Conservation (phyloP, 2,888 invertebrate species). For the Cheilosia scutellata region DNA sequence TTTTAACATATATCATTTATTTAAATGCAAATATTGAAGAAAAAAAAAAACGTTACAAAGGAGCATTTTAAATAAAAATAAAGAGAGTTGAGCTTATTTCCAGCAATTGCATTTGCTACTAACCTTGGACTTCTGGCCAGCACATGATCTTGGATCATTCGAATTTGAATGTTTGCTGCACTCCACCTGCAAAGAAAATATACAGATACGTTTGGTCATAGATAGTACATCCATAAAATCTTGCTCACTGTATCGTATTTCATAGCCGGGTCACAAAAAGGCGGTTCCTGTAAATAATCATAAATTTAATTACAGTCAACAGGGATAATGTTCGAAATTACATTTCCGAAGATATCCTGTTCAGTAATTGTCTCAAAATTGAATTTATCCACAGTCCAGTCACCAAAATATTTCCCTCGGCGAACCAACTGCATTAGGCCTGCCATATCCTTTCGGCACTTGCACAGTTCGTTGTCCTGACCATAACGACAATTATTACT, state of each 20-base stretch:
- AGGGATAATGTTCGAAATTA: background rate
- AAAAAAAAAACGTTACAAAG: constrained; percentile 23
- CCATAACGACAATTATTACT: constrained; percentile 74
- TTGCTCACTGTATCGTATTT: constrained; percentile 35
- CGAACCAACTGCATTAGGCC: constrained; percentile 84
- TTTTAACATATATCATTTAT: constrained; percentile 4
- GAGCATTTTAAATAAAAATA: constrained; percentile 1
- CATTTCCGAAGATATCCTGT: constrained; percentile 81
- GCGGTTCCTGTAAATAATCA: constrained; percentile 26
- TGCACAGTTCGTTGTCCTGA: constrained; percentile 76
- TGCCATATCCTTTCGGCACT: constrained; percentile 81
- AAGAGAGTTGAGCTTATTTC: constrained; percentile 1
- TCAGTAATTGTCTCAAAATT: constrained; percentile 84
- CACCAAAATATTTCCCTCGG: constrained; percentile 82
- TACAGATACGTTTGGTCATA: background rate
- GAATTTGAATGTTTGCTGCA: background rate
- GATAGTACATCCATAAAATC: background rate
- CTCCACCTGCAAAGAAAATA: constrained; percentile 35
- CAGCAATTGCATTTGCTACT: constrained; percentile 31
- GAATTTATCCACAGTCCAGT: constrained; percentile 83
- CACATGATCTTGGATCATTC: constrained; percentile 26
- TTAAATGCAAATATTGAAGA: constrained; percentile 25
- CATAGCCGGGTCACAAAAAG: background rate
- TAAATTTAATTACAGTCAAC: background rate
- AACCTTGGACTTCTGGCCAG: constrained; percentile 54